Percentiles rank a stretch among this genome's conserved stretches.
Evolutionary conservation across 2,797 vertebrate genomes (phyloP).

Genomic region (Neomorphus geoffroyi): DNA sequence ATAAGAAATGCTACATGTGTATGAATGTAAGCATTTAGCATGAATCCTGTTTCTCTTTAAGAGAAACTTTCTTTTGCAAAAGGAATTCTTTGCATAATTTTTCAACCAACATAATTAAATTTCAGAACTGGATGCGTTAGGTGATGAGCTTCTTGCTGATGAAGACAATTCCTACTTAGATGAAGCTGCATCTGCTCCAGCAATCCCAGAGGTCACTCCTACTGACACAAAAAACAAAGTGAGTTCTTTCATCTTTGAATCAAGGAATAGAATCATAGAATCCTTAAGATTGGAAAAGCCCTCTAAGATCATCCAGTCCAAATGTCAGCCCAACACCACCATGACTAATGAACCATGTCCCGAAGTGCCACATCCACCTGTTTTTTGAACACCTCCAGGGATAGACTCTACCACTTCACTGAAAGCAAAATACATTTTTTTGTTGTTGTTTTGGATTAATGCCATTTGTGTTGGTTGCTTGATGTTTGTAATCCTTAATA

Average conservation of each 20-base stretch:
- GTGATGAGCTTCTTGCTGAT: conserved; percentile 93
- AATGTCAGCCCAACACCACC: too few relatives aligned
- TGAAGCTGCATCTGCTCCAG: conserved; percentile 89
- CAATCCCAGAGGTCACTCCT: conserved; percentile 92
- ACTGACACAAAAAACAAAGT: conserved; percentile 91
- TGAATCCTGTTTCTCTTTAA: not conserved
- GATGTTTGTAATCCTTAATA: not conserved
- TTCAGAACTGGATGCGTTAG: conserved; percentile 92
- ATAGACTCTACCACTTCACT: too few relatives aligned
- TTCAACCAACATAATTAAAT: not conserved
- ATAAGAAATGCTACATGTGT: not conserved
- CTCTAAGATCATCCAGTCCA: too few relatives aligned
- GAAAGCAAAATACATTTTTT: not conserved
- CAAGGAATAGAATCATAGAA: too few relatives aligned
- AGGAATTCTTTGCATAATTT: not conserved
- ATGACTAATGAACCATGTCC: too few relatives aligned
- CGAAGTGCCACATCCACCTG: too few relatives aligned
- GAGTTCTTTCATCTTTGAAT: not conserved
- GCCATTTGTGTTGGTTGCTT: not conserved
- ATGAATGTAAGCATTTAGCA: not conserved
- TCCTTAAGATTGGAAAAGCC: too few relatives aligned
- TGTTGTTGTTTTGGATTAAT: not conserved
- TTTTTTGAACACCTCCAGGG: too few relatives aligned
- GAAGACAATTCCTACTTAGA: conserved; percentile 97
- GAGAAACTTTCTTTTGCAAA: not conserved